These are phyloP conservation scores for Neomorphus geoffroyi DNA, from an alignment of 2,797 vertebrate species.

Conservation along the genomic window DNA sequence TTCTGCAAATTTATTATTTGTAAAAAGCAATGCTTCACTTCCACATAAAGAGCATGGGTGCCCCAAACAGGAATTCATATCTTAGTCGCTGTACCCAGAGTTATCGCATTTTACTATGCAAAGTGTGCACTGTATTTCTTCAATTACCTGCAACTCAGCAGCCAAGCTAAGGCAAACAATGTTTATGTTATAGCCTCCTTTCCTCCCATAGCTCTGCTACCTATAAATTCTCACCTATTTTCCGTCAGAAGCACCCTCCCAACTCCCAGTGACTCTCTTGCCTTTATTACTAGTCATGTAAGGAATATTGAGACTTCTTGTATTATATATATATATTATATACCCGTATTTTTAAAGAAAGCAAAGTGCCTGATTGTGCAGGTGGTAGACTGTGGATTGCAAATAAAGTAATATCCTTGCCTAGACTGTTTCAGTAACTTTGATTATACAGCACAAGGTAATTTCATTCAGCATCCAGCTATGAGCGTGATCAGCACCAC, in stretches of 20 bases:
- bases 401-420: neutral
- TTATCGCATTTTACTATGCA: neutral
- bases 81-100: neutral
- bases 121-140: neutral
- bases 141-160: neutral
- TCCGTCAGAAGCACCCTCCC: neutral
- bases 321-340: too few species aligned
- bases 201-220: neutral
- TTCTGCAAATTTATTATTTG: neutral
- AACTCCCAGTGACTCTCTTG: neutral
- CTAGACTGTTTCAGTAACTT: neutral
- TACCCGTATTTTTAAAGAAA: neutral
- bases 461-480: neutral
- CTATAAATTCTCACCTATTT: neutral
- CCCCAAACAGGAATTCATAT: neutral
- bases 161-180: neutral
- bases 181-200: neutral
- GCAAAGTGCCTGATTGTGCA: neutral
- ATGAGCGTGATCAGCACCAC: fast-evolving
- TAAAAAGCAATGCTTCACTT: neutral
- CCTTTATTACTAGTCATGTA: neutral
- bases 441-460: neutral
- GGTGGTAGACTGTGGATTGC: neutral
- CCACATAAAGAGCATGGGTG: neutral
- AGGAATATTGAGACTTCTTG: neutral